These are phyloP conservation scores for Meloidogyne floridensis DNA, from an alignment of 1,140 invertebrate species.

Conservation along the genomic window DNA sequence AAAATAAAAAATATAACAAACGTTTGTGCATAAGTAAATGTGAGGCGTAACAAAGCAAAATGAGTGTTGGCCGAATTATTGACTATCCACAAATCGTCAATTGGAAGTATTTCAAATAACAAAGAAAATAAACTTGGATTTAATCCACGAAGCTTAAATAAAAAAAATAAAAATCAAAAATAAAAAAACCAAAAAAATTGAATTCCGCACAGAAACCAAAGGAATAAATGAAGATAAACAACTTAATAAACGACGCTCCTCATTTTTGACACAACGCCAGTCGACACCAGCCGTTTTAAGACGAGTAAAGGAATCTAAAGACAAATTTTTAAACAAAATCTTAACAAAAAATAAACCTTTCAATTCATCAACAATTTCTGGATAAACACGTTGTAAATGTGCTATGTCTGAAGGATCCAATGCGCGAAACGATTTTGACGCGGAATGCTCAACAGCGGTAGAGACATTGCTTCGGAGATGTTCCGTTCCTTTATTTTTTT, in stretches of 20 bases:
- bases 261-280: constrained; percentile 13
- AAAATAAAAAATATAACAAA: constrained; percentile 12
- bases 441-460: background rate
- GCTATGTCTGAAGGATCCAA: constrained; percentile 31
- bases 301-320: constrained; percentile 19
- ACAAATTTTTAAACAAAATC: background rate
- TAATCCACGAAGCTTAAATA: constrained; percentile 33
- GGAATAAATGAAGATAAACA: constrained; percentile 29
- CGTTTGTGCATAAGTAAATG: constrained; percentile 36
- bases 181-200: constrained; percentile 38
- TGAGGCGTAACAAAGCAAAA: constrained; percentile 19
- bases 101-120: constrained; percentile 36
- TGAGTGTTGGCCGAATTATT: constrained; percentile 34
- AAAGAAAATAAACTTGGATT: constrained; percentile 38
- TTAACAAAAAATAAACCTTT: constrained; percentile 16
- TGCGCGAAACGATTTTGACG: constrained; percentile 1
- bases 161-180: constrained; percentile 13
- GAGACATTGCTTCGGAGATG: background rate
- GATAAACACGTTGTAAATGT: constrained; percentile 30
- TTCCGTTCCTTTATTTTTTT: constrained; percentile 9
- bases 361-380: constrained; percentile 29
- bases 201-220: constrained; percentile 34
- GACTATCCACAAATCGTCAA: constrained; percentile 33
- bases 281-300: constrained; percentile 9
- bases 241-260: constrained; percentile 25